Conservation (phyloP, 2,113 vertebrate species). For the Cavia porcellus region DNA sequence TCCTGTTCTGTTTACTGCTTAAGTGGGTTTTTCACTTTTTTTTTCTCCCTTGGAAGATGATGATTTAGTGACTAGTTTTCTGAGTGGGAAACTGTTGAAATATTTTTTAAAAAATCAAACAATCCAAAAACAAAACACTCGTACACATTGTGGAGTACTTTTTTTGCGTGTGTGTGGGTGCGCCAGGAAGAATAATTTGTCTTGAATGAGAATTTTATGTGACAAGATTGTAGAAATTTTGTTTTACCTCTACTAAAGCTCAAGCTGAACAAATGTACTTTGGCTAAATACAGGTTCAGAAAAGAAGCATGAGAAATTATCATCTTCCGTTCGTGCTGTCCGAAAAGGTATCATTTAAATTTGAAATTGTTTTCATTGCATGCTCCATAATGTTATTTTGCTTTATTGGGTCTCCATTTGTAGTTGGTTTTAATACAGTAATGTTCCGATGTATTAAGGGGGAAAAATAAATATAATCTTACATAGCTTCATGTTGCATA, state of each 20-base stretch:
- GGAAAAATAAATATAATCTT: conserved; percentile 6
- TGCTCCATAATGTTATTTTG: conserved; percentile 87
- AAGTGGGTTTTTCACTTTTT: conserved; percentile 89
- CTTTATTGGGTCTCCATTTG: conserved; percentile 81
- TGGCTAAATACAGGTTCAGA: conserved; percentile 96
- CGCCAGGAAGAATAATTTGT: conserved; percentile 90
- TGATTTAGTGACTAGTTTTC: conserved; percentile 93
- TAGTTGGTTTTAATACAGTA: conserved; percentile 83
- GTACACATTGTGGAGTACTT: conserved; percentile 89
- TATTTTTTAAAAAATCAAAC: conserved; percentile 72
- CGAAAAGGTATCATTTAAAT: conserved; percentile 96
- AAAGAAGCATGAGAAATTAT: conserved; percentile 99
- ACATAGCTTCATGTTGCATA: conserved; percentile 28
- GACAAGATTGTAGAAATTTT: conserved; percentile 92
- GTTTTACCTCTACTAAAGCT: conserved; percentile 91
- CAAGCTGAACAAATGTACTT: conserved; percentile 93
- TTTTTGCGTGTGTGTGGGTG: conserved; percentile 89
- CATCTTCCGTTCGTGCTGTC: conserved; percentile 98
- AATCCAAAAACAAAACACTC: conserved; percentile 87
- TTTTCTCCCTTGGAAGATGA: conserved; percentile 90
- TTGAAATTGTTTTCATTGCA: conserved; percentile 91
- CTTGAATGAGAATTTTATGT: conserved; percentile 91
- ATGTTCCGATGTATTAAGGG: conserved; percentile 87
- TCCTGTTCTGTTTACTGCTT: conserved; percentile 91
- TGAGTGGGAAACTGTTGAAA: conserved; percentile 90